These are phyloP conservation scores for Propithecus coquereli DNA, from an alignment of 2,113 vertebrate genomes.

Conservation along the genomic window DNA sequence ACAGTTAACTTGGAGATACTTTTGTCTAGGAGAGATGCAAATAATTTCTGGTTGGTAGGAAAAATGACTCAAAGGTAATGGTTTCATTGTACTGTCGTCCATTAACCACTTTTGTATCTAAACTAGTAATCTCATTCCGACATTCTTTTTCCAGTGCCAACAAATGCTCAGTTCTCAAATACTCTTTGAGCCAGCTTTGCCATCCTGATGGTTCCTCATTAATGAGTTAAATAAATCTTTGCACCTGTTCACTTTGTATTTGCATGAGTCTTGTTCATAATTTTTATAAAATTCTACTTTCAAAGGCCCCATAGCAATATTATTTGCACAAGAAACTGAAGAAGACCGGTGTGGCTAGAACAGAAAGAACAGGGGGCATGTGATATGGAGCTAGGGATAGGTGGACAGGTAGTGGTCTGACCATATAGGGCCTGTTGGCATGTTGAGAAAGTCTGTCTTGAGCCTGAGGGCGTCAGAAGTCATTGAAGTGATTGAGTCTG, in stretches of 20 bases:
- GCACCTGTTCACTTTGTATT: background rate
- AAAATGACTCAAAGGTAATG: background rate
- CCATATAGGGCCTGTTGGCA: too few species aligned
- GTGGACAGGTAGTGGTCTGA: background rate
- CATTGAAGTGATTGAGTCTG: background rate
- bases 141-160: background rate
- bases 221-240: background rate
- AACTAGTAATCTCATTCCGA: background rate
- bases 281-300: background rate
- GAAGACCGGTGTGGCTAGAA: background rate
- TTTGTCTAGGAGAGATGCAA: constrained; percentile 16
- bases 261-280: background rate
- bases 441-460: background rate
- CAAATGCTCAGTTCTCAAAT: background rate
- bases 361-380: background rate
- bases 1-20: background rate
- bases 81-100: background rate
- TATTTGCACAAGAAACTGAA: background rate
- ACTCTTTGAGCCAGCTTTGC: background rate
- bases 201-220: background rate
- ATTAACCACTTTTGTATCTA: background rate
- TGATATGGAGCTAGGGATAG: too few species aligned
- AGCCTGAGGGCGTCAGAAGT: background rate
- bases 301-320: background rate
- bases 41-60: background rate